These are phyloP conservation scores for Napeogenes sylphis DNA, from an alignment of 2,888 invertebrate species.

Conservation along the genomic window DNA sequence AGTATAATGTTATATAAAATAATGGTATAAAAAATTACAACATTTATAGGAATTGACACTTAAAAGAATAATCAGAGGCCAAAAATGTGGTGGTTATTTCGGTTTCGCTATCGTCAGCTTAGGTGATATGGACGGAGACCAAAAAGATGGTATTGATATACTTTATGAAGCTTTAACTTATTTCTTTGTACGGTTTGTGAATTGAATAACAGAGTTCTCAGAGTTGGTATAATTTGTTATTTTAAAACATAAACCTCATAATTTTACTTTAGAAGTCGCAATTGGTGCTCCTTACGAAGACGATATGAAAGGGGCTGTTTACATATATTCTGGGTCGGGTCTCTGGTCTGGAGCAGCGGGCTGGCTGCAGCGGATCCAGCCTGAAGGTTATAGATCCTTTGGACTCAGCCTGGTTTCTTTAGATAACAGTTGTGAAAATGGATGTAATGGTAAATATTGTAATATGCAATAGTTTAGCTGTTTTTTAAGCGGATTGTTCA, in stretches of 20 bases:
- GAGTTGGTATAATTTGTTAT: background rate
- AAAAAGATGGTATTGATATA: slow-evolving; percentile 35
- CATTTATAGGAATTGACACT: slow-evolving; percentile 25
- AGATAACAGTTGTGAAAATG: slow-evolving; percentile 41
- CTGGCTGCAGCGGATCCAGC: slow-evolving; percentile 36
- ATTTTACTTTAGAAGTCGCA: slow-evolving; percentile 46
- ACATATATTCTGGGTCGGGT: slow-evolving; percentile 47
- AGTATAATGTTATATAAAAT: background rate
- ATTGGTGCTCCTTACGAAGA: slow-evolving; percentile 56
- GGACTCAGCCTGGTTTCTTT: slow-evolving; percentile 46
- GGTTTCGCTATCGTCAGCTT: slow-evolving; percentile 39
- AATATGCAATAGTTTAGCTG: background rate
- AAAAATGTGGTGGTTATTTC: slow-evolving; percentile 37
- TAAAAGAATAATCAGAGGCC: slow-evolving; percentile 29
- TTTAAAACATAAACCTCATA: background rate
- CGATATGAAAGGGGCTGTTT: slow-evolving; percentile 47
- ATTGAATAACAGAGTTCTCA: no score
- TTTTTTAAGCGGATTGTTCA: no score
- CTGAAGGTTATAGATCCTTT: slow-evolving; percentile 32
- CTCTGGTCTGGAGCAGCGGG: slow-evolving; percentile 24
- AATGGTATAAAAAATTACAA: background rate
- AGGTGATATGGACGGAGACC: slow-evolving; percentile 42
- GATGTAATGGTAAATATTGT: slow-evolving; percentile 45
- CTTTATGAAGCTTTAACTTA: background rate
- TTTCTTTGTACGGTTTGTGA: background rate